Conservation (phyloP, 2,888 invertebrate genomes). For the Drosophila meridionalis region DNA sequence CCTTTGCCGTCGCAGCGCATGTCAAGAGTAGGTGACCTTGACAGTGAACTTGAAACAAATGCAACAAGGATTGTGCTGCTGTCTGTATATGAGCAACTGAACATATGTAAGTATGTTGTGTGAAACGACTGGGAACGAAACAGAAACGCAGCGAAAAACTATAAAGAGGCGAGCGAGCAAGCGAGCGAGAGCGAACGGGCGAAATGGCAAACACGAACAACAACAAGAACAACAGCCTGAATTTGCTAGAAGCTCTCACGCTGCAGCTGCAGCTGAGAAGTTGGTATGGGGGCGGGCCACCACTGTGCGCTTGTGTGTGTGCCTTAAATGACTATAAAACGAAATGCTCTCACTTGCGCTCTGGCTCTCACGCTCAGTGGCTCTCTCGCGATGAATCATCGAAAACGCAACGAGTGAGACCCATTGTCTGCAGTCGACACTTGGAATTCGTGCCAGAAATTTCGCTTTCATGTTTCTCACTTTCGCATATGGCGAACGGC, state of each 20-base stretch:
- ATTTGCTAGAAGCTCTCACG: slow-evolving; percentile 26
- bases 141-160: slow-evolving; percentile 8
- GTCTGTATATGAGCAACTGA: slow-evolving; percentile 39
- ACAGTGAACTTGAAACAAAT: slow-evolving; percentile 91
- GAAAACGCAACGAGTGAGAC: slow-evolving; percentile 50
- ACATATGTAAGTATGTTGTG: slow-evolving; percentile 12
- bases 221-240: slow-evolving; percentile 7
- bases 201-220: neutral
- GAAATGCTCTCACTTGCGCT: slow-evolving; percentile 12
- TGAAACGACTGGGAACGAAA: slow-evolving; percentile 37
- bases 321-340: slow-evolving; percentile 36
- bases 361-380: slow-evolving; percentile 1
- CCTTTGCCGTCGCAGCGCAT: slow-evolving; percentile 85
- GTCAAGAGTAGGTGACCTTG: slow-evolving; percentile 90
- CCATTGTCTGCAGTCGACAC: slow-evolving; percentile 67
- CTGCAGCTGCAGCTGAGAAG: slow-evolving; percentile 35
- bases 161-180: slow-evolving; percentile 1
- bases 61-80: slow-evolving; percentile 79
- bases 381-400: slow-evolving; percentile 64
- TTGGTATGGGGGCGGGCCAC: slow-evolving; percentile 16
- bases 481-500: slow-evolving; percentile 31
- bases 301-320: slow-evolving; percentile 31
- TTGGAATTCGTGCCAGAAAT: slow-evolving; percentile 79
- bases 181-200: neutral
- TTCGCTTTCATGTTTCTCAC: slow-evolving; percentile 75